Evolutionary conservation across 1,140 invertebrate species (phyloP).

Genomic region (Caenorhabditis briggsae): DNA sequence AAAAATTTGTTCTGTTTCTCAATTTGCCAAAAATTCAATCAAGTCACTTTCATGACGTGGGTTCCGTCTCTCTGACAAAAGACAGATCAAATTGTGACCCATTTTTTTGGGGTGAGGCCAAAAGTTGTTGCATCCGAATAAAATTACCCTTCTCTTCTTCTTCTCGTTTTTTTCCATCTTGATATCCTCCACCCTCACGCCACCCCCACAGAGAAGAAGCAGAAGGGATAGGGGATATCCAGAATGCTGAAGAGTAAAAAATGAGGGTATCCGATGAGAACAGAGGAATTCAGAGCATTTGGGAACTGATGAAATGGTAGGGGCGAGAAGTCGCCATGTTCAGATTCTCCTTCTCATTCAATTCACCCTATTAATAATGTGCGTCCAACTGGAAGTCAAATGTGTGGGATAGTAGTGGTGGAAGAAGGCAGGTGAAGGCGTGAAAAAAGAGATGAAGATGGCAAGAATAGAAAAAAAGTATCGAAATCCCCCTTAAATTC

Average conservation of each 20-base stretch:
- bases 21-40: constrained; percentile 17
- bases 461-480: neutral
- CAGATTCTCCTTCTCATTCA: neutral
- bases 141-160: constrained; percentile 47
- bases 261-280: constrained; percentile 20
- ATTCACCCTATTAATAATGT: neutral
- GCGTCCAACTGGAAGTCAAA: constrained; percentile 9
- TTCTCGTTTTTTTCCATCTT: neutral
- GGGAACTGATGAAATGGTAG: neutral
- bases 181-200: constrained; percentile 40
- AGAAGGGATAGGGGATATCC: constrained; percentile 13
- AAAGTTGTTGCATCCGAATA: constrained; percentile 49
- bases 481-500: neutral
- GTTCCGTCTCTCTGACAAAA: constrained; percentile 26
- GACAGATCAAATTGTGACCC: constrained; percentile 51
- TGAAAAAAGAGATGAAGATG: neutral
- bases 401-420: neutral
- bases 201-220: constrained; percentile 12
- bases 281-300: neutral
- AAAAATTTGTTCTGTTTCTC: constrained; percentile 6
- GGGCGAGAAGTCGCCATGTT: constrained; percentile 1
- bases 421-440: neutral
- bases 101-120: constrained; percentile 15
- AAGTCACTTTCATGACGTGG: constrained; percentile 39
- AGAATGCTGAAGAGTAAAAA: constrained; percentile 38